Conservation (phyloP, 1,140 invertebrate species). For the Globodera ellingtonae region DNA sequence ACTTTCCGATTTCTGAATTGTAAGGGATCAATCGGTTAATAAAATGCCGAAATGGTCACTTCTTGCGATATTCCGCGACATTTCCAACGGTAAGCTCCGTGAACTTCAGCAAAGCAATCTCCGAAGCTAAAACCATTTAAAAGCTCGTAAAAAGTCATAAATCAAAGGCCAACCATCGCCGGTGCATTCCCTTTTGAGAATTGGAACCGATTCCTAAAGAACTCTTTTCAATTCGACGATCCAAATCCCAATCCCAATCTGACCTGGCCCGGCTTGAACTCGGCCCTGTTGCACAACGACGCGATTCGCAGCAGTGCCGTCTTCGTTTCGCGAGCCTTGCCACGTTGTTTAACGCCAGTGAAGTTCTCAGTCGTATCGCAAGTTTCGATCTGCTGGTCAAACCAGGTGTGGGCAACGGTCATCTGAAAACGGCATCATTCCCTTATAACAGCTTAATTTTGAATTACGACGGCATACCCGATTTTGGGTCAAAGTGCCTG, state of each 20-base stretch:
- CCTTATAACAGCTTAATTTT: neutral
- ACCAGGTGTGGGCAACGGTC: slow-evolving; percentile 75
- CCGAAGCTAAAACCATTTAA: slow-evolving; percentile 50
- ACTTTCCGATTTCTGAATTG: slow-evolving; percentile 84
- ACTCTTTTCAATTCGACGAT: neutral
- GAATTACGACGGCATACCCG: slow-evolving; percentile 52
- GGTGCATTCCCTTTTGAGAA: slow-evolving; percentile 65
- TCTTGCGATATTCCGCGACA: slow-evolving; percentile 23
- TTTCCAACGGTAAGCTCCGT: slow-evolving; percentile 70
- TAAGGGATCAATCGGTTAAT: slow-evolving; percentile 30
- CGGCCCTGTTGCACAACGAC: slow-evolving; percentile 70
- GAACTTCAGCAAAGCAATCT: slow-evolving; percentile 67
- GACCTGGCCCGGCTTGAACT: slow-evolving; percentile 68
- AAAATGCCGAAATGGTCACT: neutral
- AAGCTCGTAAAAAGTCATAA: neutral
- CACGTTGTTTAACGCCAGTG: slow-evolving; percentile 50
- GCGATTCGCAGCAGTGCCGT: slow-evolving; percentile 67
- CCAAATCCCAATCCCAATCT: neutral
- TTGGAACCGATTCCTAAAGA: slow-evolving; percentile 66
- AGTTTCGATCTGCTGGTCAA: slow-evolving; percentile 66
- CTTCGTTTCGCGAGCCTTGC: slow-evolving; percentile 40
- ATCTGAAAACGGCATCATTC: slow-evolving; percentile 60
- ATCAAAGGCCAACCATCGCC: slow-evolving; percentile 61
- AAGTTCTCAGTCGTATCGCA: slow-evolving; percentile 72
- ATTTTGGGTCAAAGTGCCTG: slow-evolving; percentile 74